Conservation (phyloP, 2,888 invertebrate genomes). For the Suillia variegata region DNA sequence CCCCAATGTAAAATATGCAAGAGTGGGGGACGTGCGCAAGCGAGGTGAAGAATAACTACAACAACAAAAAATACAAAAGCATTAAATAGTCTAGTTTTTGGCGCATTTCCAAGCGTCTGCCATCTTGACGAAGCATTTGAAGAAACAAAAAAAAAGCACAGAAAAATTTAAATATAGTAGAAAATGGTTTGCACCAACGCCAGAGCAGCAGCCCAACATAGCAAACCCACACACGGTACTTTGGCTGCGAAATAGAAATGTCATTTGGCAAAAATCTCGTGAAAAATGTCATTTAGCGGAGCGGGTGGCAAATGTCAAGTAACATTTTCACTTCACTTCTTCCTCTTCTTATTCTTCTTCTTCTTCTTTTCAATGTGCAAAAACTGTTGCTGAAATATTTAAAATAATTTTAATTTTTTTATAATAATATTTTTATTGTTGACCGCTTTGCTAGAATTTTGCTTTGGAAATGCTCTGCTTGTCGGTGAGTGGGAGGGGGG, state of each 20-base stretch:
- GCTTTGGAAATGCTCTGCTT: too few species aligned
- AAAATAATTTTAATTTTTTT: too few species aligned
- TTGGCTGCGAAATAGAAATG: conserved; percentile 46
- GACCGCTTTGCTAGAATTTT: too few species aligned
- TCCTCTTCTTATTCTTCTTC: too few species aligned
- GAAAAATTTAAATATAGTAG: not conserved
- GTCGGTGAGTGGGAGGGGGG: too few species aligned
- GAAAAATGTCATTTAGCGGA: conserved; percentile 5
- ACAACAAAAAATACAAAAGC: too few species aligned
- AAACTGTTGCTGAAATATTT: too few species aligned
- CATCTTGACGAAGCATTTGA: conserved; percentile 51
- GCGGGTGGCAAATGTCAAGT: not conserved
- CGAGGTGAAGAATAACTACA: too few species aligned
- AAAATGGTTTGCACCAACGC: conserved; percentile 7
- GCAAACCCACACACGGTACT: conserved; percentile 37
- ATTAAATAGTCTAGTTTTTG: conserved; percentile 29
- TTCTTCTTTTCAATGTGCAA: too few species aligned
- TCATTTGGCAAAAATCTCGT: conserved; percentile 20
- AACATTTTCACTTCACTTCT: too few species aligned
- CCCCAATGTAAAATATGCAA: not conserved
- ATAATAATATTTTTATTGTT: too few species aligned
- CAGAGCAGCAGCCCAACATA: not conserved
- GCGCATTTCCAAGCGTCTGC: conserved; percentile 48
- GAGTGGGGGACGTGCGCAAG: too few species aligned
- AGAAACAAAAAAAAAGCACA: not conserved